These are phyloP conservation scores for Astatoreochromis straeleni DNA, from an alignment of 2,113 vertebrate species.

Conservation along the genomic window DNA sequence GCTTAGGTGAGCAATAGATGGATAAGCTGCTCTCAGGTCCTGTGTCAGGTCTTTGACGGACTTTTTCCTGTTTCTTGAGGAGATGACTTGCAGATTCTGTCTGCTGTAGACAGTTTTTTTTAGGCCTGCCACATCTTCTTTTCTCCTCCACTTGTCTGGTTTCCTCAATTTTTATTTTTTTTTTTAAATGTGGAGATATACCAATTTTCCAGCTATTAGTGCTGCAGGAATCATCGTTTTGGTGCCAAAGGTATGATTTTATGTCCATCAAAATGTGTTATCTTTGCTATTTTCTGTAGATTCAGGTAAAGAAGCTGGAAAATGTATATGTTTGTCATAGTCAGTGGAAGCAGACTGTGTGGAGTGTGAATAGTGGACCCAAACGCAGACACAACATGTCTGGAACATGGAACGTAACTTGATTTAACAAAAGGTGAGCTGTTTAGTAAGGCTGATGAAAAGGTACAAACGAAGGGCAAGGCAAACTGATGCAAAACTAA, in stretches of 20 bases:
- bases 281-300: background rate
- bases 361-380: background rate
- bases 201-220: background rate
- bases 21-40: background rate
- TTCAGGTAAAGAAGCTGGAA: background rate
- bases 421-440: background rate
- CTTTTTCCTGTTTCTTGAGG: background rate
- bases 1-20: background rate
- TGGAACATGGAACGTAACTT: background rate
- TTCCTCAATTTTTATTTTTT: rapidly evolving
- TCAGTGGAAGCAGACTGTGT: background rate
- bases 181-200: background rate
- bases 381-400: background rate
- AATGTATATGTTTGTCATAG: background rate
- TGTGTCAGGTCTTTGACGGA: background rate
- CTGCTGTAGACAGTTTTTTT: background rate
- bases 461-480: background rate
- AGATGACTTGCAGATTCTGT: background rate
- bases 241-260: background rate
- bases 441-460: background rate
- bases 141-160: background rate
- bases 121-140: background rate
- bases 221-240: background rate
- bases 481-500: background rate
- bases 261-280: background rate